phyloP scores from a whole-genome alignment of 2,888 invertebrate genomes.

The Drosophila flavopinicola region DNA sequence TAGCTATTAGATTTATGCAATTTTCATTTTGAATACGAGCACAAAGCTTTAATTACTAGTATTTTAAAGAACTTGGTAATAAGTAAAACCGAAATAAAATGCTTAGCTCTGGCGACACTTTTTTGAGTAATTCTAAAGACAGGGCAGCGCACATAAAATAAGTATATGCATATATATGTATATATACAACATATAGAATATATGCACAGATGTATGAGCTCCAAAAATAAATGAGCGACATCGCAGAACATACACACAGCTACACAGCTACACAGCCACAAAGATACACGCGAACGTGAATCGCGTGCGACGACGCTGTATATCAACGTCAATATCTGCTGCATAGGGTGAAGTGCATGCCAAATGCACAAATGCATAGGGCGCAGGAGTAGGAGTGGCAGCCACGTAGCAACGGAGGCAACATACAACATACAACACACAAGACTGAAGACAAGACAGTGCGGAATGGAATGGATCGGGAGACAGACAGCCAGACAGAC shows the following conservation, averaged over 20 bases:
- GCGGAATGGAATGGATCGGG: slow-evolving; percentile 11
- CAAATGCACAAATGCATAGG: slow-evolving; percentile 63
- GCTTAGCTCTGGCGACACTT: slow-evolving; percentile 2
- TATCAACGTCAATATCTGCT: slow-evolving; percentile 78
- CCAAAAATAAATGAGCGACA: slow-evolving; percentile 76
- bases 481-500: slow-evolving; percentile 47
- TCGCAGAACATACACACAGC: slow-evolving; percentile 11
- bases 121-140: slow-evolving; percentile 25
- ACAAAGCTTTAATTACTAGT: no score
- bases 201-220: slow-evolving; percentile 41
- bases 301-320: slow-evolving; percentile 77
- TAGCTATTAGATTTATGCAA: no score
- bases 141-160: slow-evolving; percentile 19
- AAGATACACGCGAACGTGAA: slow-evolving; percentile 27
- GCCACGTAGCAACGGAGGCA: slow-evolving; percentile 64
- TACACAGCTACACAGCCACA: slow-evolving; percentile 14
- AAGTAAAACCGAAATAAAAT: no score
- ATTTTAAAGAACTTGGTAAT: no score
- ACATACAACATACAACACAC: no score
- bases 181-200: slow-evolving; percentile 8
- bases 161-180: slow-evolving; percentile 10
- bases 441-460: slow-evolving; percentile 35
- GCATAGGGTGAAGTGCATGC: slow-evolving; percentile 75
- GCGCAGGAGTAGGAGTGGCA: slow-evolving; percentile 69
- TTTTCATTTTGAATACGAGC: no score